Conservation (phyloP, 2,888 invertebrate species). For the Andrena fulva region DNA sequence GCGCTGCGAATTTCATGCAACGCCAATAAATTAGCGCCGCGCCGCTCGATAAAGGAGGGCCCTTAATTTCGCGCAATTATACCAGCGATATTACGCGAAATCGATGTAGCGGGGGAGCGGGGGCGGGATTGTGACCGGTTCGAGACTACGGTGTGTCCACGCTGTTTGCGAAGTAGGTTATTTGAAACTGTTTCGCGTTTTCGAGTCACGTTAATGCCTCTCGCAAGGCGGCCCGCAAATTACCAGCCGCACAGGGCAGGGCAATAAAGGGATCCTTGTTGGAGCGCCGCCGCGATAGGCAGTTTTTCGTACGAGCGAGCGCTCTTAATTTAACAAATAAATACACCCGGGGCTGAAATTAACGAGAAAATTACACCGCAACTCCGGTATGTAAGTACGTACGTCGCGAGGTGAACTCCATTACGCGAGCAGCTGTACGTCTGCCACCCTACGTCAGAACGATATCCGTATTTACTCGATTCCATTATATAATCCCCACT, state of each 20-base stretch:
- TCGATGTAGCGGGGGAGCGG: slow-evolving; percentile 38
- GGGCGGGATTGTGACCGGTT: slow-evolving; percentile 26
- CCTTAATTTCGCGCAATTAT: slow-evolving; percentile 55
- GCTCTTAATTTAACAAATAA: background rate
- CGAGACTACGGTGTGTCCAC: slow-evolving; percentile 24
- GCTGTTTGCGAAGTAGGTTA: slow-evolving; percentile 43
- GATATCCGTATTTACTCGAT: too few relatives aligned
- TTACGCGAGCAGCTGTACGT: background rate
- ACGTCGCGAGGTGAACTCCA: background rate
- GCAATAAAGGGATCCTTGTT: slow-evolving; percentile 14
- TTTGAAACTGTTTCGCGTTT: slow-evolving; percentile 55
- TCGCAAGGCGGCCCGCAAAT: slow-evolving; percentile 28
- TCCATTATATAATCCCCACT: too few relatives aligned
- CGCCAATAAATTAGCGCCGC: slow-evolving; percentile 22
- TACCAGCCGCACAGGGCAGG: slow-evolving; percentile 18
- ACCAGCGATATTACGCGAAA: slow-evolving; percentile 41
- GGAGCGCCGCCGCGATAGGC: background rate
- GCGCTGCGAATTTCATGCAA: slow-evolving; percentile 24
- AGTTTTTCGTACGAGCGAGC: background rate
- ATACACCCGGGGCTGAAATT: background rate
- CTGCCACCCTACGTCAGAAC: too few relatives aligned
- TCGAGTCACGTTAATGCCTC: slow-evolving; percentile 44
- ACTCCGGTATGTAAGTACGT: background rate
- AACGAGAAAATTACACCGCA: background rate
- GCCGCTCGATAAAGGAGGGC: slow-evolving; percentile 40